These are phyloP conservation scores for Physeter macrocephalus DNA, from an alignment of 2,113 vertebrate species.

Conservation along the genomic window DNA sequence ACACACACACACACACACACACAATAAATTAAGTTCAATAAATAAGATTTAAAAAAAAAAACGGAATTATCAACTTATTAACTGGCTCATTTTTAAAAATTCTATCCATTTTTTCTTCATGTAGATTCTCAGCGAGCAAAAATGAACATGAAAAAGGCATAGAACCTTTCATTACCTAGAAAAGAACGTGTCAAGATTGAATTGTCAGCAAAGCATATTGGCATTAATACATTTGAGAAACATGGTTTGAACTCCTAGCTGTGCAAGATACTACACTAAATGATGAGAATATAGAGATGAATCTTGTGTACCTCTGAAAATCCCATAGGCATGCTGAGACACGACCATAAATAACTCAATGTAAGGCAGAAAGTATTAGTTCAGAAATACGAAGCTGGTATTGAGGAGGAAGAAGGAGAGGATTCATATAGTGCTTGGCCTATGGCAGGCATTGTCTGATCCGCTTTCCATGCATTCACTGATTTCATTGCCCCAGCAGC, in stretches of 20 bases:
- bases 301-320: background rate
- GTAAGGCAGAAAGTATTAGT: background rate
- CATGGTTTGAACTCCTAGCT: background rate
- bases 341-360: too few relatives aligned
- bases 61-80: background rate
- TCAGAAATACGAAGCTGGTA: too few relatives aligned
- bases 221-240: background rate
- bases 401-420: background rate
- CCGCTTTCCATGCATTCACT: background rate
- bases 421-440: accelerated
- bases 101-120: background rate
- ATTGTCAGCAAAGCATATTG: background rate
- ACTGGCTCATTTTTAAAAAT: background rate
- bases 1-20: background rate
- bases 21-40: background rate
- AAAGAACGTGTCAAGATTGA: background rate
- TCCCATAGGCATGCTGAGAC: background rate
- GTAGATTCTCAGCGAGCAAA: background rate
- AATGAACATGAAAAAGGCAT: background rate
- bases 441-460: background rate
- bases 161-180: background rate
- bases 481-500: background rate
- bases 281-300: background rate
- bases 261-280: background rate
- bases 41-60: background rate